Base-by-base conservation (phyloP, 2,113 vertebrate genomes). In the Scopus umbretta region DNA sequence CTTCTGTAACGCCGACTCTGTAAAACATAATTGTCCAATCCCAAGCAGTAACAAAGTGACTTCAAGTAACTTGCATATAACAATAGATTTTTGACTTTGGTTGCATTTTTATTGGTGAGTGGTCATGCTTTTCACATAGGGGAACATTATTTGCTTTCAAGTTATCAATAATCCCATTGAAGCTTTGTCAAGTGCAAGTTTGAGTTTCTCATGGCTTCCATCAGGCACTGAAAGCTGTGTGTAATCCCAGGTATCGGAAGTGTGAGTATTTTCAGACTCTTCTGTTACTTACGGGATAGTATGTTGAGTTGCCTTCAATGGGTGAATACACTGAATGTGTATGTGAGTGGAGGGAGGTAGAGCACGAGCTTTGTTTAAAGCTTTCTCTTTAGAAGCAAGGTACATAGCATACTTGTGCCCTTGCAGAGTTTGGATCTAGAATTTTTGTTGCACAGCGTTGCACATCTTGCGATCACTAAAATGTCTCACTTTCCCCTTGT, bases 321-420 rank as follows among this genome's bases (percentile, higher is more conserved):
- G 18, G 26, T 12, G 14, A 62, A 36, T 7, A 43, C 8, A 7
- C 10, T 52, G 63, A 53, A 50, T 32, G 27, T 32, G 40, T 42
- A 42, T 42, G 21, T 82, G 42, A n/a, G 30, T 56, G n/a, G 25
- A 75, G 22, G 8, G n/a, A 42, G 16, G 12, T n/a, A 34, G 16
- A 30, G 26, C 2, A 4, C 26, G 22, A 10, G 26, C 38, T 86
- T 88, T 82, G 5, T 67, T 61, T 73, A 58, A 52, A 80, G 22
- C 8, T 52, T 79, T 36, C 6, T 30, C 14, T 36, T 49, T 27
- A 78, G 45, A 58, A 62, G 34, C 3, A 38, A 9, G 3, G 5
- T 68, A 10, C 1, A 0, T 40, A 4, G 5, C 11, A 10, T 49
- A 40, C 27, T 67, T 43, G 7, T 27, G 30, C 15, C 9, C 3